A percentile compares a stretch with the other conserved stretches of the same genome.
Evolutionary conservation across 2,888 invertebrate species (phyloP).

Genomic region (Drosophila macrospina): DNA sequence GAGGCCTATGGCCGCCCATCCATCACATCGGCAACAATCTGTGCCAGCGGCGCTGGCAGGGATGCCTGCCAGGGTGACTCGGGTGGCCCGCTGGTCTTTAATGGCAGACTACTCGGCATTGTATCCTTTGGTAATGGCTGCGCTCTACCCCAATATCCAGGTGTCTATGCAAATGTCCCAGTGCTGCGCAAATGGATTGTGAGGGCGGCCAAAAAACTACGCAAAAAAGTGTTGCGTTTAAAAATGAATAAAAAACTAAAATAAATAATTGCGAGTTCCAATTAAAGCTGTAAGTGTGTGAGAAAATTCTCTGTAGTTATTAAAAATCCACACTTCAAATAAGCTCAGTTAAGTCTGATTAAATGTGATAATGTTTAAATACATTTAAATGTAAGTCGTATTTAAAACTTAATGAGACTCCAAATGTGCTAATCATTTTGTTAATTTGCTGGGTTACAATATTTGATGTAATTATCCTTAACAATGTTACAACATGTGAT

Average conservation of each 20-base stretch:
- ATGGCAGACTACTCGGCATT: constrained; percentile 30
- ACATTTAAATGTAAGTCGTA: too few relatives aligned
- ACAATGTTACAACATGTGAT: too few relatives aligned
- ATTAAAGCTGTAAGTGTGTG: neutral
- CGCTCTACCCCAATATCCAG: constrained; percentile 15
- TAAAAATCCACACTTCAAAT: too few relatives aligned
- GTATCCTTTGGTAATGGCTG: constrained; percentile 33
- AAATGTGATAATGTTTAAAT: too few relatives aligned
- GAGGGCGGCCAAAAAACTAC: neutral
- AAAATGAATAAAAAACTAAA: neutral
- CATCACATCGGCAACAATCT: constrained; percentile 6
- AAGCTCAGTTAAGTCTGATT: too few relatives aligned
- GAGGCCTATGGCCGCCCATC: neutral
- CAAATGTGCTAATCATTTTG: too few relatives aligned
- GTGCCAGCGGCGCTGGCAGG: constrained; percentile 18
- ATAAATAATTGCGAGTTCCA: neutral
- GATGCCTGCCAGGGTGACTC: constrained; percentile 32
- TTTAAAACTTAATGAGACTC: too few relatives aligned
- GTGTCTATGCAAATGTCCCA: constrained; percentile 28
- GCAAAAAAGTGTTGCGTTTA: too few relatives aligned
- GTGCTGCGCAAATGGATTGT: constrained; percentile 15
- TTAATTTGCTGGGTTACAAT: too few relatives aligned
- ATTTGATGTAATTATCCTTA: too few relatives aligned
- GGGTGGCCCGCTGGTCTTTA: constrained; percentile 23
- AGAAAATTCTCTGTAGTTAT: too few relatives aligned